A percentile compares a stretch with the other conserved stretches of the same genome.
These are phyloP conservation scores for Pterois miles DNA, from an alignment of 2,797 vertebrate genomes.

Conservation along the genomic window DNA sequence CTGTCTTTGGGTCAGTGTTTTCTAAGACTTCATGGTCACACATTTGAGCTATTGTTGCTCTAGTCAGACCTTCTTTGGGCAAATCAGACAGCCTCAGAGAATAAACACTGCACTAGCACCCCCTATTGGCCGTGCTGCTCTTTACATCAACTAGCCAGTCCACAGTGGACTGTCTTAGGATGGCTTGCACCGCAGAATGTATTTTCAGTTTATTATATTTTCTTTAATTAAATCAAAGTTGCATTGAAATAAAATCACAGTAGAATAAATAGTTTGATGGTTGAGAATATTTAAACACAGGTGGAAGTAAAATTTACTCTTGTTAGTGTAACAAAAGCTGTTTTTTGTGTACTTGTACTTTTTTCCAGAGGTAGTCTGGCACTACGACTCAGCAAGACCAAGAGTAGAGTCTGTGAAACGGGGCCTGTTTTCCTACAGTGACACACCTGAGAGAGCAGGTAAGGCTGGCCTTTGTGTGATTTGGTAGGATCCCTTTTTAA, in stretches of 20 bases:
- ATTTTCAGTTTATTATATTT: not conserved
- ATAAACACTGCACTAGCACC: not conserved
- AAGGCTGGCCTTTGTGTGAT: fast-evolving
- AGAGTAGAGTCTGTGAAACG: too few relatives aligned
- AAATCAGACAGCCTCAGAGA: not conserved
- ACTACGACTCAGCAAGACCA: too few relatives aligned
- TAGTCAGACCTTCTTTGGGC: not conserved
- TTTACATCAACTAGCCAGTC: not conserved
- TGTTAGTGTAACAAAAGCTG: not conserved
- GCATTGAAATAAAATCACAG: not conserved
- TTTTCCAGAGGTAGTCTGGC: too few relatives aligned
- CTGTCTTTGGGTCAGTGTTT: not conserved
- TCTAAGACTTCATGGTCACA: not conserved
- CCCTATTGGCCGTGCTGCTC: conserved; percentile 20
- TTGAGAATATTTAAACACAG: not conserved
- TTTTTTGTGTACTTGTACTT: not conserved
- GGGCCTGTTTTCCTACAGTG: too few relatives aligned
- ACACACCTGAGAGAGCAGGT: too few relatives aligned
- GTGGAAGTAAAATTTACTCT: not conserved
- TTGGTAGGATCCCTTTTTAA: fast-evolving
- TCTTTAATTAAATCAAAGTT: not conserved
- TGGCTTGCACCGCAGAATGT: too few relatives aligned
- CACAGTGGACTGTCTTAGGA: too few relatives aligned
- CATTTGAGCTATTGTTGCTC: not conserved
- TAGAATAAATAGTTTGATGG: not conserved